Percentiles rank a stretch among this genome's conserved stretches.
phyloP scores from a whole-genome alignment of 2,888 invertebrate species.

The Prosopocoilus inquinatus region DNA sequence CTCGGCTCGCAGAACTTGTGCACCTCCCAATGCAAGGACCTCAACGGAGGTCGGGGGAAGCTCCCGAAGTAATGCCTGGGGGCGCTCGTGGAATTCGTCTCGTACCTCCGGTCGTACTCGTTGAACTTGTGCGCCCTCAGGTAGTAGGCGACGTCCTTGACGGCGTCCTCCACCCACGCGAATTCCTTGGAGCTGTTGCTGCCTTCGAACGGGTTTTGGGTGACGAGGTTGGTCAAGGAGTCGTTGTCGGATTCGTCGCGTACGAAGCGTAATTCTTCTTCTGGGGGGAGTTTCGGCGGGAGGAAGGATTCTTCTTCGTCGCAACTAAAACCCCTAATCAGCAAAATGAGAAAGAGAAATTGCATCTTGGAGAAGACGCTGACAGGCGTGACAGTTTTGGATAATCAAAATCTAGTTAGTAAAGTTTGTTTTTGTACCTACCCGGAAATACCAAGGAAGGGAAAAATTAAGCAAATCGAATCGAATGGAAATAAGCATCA shows the following conservation, averaged over 20 bases:
- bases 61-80: constrained; percentile 43
- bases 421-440: no score
- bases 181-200: constrained; percentile 22
- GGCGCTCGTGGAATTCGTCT: constrained; percentile 31
- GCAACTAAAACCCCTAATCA: no score
- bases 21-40: constrained; percentile 63
- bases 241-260: constrained; percentile 8
- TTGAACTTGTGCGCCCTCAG: constrained; percentile 63
- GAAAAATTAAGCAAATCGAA: no score
- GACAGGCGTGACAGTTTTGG: no score
- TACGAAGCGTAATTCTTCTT: constrained; percentile 13
- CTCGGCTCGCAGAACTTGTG: constrained; percentile 55
- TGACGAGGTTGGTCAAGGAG: constrained; percentile 12
- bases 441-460: no score
- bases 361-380: no score
- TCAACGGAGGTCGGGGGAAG: constrained; percentile 59
- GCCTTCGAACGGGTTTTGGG: constrained; percentile 23
- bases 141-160: constrained; percentile 61
- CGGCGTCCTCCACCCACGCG: constrained; percentile 50
- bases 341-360: no score
- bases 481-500: no score
- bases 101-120: constrained; percentile 59
- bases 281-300: background rate
- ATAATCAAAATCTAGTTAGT: no score
- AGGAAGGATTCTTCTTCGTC: background rate